Evolutionary conservation across 2,888 invertebrate species (phyloP), one percentile per base, ranked within the genome.

Genomic region (Limnephilus rhombicus): DNA sequence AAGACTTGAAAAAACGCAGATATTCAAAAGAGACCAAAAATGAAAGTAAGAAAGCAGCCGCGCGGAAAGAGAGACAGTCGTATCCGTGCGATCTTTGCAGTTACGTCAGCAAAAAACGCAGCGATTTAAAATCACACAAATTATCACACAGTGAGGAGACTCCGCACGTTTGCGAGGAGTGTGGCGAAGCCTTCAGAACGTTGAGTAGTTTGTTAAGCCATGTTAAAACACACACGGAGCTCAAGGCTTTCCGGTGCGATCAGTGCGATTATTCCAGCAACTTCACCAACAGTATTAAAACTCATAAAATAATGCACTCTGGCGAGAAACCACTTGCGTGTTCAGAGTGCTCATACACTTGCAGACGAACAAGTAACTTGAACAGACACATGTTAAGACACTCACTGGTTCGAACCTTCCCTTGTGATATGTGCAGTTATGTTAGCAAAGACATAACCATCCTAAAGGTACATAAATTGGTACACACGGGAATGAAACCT

Each of bases 191-290:
- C 13, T 92, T 90, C n/a, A 13, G 86, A 13, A 80, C 80, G 49
- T 12, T 90, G n/a, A 92, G 90, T 86, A 90, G 85, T 81, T 49
- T 92, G 18, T 90, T 85, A 81, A 92, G 90, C 29, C 92, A 92
- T 12, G 45, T 41, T 29, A 37, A 86, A 37, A 92, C 85, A 49
- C 92, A 92, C 90, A 86, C 85, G 0, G 81, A 86, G 4, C n/a
- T 68, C 18, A 89, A 86, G 31, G 68, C 82, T 18, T 90, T 45
- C 37, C 7, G 41, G 2, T 92, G 92, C 15, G 90, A 92, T 24
- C 15, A 90, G 29, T 92, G 92, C 80, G 81, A 80, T 15, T 89
- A 85, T 37, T 37, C 49, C 2, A 86, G 92, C 86, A 92, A 90
- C 29, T 89, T 68, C 2, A 68, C 68, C 68, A 68, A 68, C 68